Conservation (phyloP, 2,888 invertebrate genomes). For the Timema cristinae region DNA sequence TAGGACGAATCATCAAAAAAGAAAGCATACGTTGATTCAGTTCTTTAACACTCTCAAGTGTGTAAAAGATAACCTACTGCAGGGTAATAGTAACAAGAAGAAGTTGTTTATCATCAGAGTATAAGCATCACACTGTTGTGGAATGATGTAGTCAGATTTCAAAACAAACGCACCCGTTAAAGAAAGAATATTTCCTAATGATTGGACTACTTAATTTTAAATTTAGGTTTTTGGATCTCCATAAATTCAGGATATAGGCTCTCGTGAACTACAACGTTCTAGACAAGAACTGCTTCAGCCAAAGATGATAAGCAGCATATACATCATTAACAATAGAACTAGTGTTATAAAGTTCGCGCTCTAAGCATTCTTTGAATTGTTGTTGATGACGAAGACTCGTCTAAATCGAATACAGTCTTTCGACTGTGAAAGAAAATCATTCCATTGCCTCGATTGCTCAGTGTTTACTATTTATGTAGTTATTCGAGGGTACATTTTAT, state of each 20-base stretch:
- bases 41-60: neutral
- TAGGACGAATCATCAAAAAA: neutral
- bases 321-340: neutral
- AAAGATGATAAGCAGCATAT: neutral
- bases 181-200: neutral
- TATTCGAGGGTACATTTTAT: neutral
- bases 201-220: neutral
- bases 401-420: neutral
- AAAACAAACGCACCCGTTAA: neutral
- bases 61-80: neutral
- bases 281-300: neutral
- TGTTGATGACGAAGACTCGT: neutral
- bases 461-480: neutral
- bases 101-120: too few relatives aligned
- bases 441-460: neutral
- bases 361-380: too few relatives aligned
- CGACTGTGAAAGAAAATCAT: neutral
- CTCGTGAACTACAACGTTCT: neutral
- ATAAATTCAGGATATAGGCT: neutral
- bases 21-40: too few relatives aligned
- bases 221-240: neutral
- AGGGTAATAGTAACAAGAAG: neutral
- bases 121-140: neutral
- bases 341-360: neutral
- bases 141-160: neutral